Evolutionary conservation across 2,113 vertebrate genomes (phyloP), one percentile per base, ranked within the genome.

Genomic region (Sarotherodon lohbergeri): DNA sequence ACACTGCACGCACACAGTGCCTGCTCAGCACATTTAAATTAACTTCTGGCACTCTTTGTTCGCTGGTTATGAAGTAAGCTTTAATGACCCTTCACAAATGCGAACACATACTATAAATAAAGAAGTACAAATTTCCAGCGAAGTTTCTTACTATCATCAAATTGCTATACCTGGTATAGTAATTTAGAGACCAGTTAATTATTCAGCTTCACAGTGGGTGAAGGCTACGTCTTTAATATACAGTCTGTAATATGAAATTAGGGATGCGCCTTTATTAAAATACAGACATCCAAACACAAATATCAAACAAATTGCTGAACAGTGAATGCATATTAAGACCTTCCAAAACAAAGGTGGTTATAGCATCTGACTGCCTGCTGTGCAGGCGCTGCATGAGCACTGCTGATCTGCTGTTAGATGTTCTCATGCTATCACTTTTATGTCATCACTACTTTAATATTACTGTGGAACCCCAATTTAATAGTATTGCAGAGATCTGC

Each of bases 1-100:
- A 43, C 29, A 71, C 34, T 81, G 48, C 57, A 83, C 29, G 14
- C 82, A 80, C 78, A 54, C 41, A 68, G 34, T 81, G 81, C 71
- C 83, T 66, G 46, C 54, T 92, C 90, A 89, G 93, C 81, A 86
- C 55, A 78, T 88, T 89, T 22, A 71, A 57, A 86, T 82, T 4
- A 86, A 88, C 56, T 83, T 52, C 56, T 81, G 29, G 22, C 14
- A 48, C 29, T 27, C 34, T 81, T 41, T 85, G 52, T 81, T 36
- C 2, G 1, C 22, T 81, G 19, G 24, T 71, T 76, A 41, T 88
- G 34, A 41, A 3, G 19, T 79, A 55, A 55, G 10, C 85, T 86
- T 78, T 86, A 84, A 91, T 89, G 88, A 80, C 41, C 82, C 66
- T 13, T 55, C 34, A 54, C 57, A 48, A 90, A 73, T 84, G 16